A percentile compares a stretch with the other conserved stretches of the same genome.
Evolutionary conservation across 2,797 vertebrate species (phyloP).

Genomic region (Paramormyrops hopkinsi): DNA sequence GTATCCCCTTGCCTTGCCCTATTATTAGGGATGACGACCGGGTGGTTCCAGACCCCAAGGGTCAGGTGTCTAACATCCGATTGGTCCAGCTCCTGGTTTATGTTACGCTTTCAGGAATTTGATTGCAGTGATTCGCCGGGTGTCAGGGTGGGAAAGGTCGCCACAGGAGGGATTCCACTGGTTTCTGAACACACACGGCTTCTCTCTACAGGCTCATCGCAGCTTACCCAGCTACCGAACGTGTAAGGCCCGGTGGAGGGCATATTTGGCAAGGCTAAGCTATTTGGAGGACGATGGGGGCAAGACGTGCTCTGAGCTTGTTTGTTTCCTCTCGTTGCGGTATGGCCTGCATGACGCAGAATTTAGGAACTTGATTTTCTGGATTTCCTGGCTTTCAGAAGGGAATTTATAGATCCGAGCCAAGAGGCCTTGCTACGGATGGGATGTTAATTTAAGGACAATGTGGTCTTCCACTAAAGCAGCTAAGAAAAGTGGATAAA

Average conservation of each 20-base stretch:
- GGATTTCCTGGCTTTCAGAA: not conserved
- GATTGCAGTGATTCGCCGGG: not conserved
- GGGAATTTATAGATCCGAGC: not conserved
- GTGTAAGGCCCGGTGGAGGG: not conserved
- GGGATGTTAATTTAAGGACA: not conserved
- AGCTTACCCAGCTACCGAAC: not conserved
- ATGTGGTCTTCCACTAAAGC: not conserved
- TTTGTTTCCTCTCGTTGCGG: not conserved
- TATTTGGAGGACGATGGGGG: not conserved
- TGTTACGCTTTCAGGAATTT: not conserved
- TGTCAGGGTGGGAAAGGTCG: not conserved
- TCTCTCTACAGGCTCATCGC: not conserved
- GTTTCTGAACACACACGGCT: not conserved
- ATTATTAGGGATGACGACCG: not conserved
- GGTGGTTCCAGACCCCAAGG: not conserved
- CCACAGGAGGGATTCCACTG: not conserved
- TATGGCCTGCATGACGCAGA: not conserved
- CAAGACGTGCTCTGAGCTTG: not conserved
- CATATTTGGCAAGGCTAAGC: not conserved
- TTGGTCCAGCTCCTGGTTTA: not conserved
- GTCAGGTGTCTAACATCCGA: not conserved
- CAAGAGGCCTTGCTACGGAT: not conserved
- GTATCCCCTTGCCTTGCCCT: not conserved
- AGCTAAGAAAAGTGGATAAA: not conserved
- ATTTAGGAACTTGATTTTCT: not conserved